phyloP scores from a whole-genome alignment of 2,113 vertebrate genomes.

The Solenodon paradoxus region DNA sequence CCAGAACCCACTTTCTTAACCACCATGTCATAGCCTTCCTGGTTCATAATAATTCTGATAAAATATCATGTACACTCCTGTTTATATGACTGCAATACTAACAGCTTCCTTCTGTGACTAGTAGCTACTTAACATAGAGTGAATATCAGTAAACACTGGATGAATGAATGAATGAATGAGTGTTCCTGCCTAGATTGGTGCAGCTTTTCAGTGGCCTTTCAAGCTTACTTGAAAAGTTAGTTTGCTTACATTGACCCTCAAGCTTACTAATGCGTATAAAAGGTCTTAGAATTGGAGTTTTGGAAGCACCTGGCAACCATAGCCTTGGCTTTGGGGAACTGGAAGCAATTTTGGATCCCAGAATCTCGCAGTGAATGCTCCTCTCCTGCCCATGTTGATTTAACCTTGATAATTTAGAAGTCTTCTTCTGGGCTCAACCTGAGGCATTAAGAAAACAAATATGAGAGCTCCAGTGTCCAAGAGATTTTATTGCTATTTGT shows the following conservation, averaged over 20 bases:
- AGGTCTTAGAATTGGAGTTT: not conserved
- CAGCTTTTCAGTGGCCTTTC: not conserved
- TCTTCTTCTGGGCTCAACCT: not conserved
- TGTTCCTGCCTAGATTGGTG: not conserved
- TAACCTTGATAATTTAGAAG: not conserved
- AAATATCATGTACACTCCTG: not conserved
- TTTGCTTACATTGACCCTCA: not conserved
- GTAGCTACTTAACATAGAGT: not conserved
- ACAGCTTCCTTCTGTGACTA: not conserved
- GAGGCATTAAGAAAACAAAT: not conserved
- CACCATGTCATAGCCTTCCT: not conserved
- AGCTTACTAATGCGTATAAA: not conserved
- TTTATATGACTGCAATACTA: not conserved
- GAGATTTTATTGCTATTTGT: slow-evolving; percentile 74
- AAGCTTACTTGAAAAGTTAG: not conserved
- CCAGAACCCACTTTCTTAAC: not conserved
- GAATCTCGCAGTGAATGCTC: not conserved
- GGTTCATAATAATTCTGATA: not conserved
- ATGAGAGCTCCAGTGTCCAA: slow-evolving; percentile 40
- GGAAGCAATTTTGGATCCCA: not conserved
- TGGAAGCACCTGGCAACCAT: not conserved
- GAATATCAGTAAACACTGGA: not conserved
- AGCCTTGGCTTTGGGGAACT: not conserved
- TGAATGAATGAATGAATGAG: not conserved
- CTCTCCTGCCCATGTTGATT: not conserved